Evolutionary conservation across 2,888 invertebrate genomes (phyloP), one percentile per base, ranked within the genome.

Genomic region (Apamea anceps): DNA sequence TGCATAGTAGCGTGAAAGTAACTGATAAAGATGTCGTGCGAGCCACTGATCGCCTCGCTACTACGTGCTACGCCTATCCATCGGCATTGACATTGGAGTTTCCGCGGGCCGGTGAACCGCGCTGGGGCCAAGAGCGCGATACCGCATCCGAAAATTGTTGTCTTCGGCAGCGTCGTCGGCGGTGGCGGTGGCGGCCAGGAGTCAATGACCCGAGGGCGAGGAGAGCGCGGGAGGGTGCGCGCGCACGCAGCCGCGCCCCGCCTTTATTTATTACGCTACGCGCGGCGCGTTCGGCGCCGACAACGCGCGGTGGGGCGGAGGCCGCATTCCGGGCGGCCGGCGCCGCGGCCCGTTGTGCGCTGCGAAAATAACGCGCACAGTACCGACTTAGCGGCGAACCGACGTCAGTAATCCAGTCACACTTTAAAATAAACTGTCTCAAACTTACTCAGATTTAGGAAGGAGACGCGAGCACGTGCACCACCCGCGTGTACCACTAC

Each of bases 211-310:
- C 91, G 94, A 94, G 93, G 94, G 94, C 94, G 92, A 92, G 94
- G 93, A 94, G 93, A 95, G 94, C 93, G 95, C 95, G 96, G 96
- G 96, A 96, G 95, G 95, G 96, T 96, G 96, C 96, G 96, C 96
- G 95, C 96, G 96, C 96, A 96, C 95, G 95, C 95, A 96, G 94
- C 95, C 95, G 96, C 95, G 96, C 96, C 96, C 96, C 96, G 96
- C 96, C 96, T 96, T 96, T 96, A 96, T 96, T 96, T 96, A 96
- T 96, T 96, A 96, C 96, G 95, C 95, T 96, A 96, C 96, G 96
- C 94, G 96, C 95, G 95, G 94, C 92, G 94, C 94, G 95, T 93
- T 91, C 93, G 93, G 92, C 94, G 94, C 93, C 92, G 92, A 93
- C 94, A 92, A 93, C 93, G 93, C 94, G 94, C 95, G 95, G 94